phyloP scores from a whole-genome alignment of 2,113 vertebrate genomes.

The Ursus arctos region DNA sequence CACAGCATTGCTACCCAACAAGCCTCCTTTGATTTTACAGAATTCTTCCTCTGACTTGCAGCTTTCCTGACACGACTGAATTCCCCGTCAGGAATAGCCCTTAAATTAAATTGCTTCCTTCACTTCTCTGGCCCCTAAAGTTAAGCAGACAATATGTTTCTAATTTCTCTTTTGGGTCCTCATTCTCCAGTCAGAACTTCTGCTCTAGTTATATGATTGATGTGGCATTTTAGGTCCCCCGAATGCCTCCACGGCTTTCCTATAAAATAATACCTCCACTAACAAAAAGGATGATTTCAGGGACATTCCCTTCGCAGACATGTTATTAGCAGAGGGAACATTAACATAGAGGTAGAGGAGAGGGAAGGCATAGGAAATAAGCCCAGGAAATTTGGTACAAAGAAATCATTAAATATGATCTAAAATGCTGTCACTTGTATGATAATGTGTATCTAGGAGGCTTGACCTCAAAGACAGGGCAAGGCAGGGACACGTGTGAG shows the following conservation, averaged over 20 bases:
- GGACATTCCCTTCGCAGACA: background rate
- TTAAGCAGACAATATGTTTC: conserved; percentile 11
- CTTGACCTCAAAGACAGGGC: background rate
- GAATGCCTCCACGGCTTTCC: background rate
- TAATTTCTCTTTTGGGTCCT: conserved; percentile 23
- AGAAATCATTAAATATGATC: background rate
- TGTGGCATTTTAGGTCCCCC: background rate
- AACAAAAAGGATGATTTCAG: conserved; percentile 4
- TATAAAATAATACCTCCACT: background rate
- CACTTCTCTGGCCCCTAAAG: conserved; percentile 8
- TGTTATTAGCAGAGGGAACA: conserved; percentile 10
- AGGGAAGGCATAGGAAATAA: background rate
- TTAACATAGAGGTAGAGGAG: background rate
- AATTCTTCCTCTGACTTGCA: conserved; percentile 15
- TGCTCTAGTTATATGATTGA: background rate
- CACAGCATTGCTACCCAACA: conserved; percentile 27
- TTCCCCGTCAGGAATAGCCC: background rate
- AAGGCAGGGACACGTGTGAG: background rate
- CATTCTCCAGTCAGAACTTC: background rate
- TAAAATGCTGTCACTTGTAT: background rate
- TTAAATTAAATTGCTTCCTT: conserved; percentile 17
- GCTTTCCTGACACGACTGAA: background rate
- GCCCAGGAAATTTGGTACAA: background rate
- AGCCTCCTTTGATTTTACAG: conserved; percentile 50
- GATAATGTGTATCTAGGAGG: background rate